phyloP scores from a whole-genome alignment of 2,113 vertebrate species.

The Melanerpes aurifrons region DNA sequence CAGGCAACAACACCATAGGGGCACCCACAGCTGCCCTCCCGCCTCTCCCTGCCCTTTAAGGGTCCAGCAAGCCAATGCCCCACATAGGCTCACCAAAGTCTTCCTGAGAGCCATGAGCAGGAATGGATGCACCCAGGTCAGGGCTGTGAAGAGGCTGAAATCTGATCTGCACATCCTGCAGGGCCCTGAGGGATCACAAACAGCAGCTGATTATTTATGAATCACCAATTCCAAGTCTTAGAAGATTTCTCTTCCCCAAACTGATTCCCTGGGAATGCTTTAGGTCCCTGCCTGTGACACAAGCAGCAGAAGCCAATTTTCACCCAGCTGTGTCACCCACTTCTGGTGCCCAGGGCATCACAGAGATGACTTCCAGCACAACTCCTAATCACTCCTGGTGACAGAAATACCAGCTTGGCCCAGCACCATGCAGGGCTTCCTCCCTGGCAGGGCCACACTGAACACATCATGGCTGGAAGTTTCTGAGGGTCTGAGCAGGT shows the following conservation, averaged over 20 bases:
- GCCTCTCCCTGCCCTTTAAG: neutral
- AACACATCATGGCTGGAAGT: neutral
- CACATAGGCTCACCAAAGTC: constrained; percentile 83
- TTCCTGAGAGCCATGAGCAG: constrained; percentile 82
- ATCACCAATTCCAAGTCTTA: neutral
- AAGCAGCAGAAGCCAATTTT: neutral
- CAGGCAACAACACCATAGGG: neutral
- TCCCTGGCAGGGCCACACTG: neutral
- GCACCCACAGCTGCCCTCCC: neutral
- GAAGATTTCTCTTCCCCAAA: neutral
- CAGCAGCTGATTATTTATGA: neutral
- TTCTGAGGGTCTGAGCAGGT: neutral
- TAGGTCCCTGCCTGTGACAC: neutral
- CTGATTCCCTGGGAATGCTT: neutral
- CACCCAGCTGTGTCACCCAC: neutral
- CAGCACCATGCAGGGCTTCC: neutral
- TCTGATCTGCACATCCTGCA: constrained; percentile 97
- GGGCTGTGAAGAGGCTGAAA: constrained; percentile 89
- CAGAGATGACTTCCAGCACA: neutral
- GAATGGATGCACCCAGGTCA: constrained; percentile 76
- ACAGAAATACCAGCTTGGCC: neutral
- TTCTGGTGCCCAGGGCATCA: neutral
- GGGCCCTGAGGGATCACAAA: constrained; percentile 77
- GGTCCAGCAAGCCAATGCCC: neutral
- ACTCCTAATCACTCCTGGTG: neutral